A percentile compares a stretch with the other conserved stretches of the same genome.
Conservation (phyloP, 2,888 invertebrate species). For the Lymantria monacha region DNA sequence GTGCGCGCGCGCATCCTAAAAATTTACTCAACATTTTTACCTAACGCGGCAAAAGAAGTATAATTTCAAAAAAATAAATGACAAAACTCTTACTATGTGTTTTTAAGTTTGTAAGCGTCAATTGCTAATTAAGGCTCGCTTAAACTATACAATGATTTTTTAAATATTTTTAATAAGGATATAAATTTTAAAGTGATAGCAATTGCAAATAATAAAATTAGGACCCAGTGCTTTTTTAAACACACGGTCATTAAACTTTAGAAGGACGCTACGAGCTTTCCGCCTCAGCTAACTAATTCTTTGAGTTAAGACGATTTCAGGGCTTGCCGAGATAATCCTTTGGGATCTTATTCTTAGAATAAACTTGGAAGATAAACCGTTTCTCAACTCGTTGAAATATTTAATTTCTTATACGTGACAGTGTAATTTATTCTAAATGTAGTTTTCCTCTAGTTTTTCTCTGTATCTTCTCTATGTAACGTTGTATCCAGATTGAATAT, state of each 20-base stretch:
- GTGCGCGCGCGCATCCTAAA: no score
- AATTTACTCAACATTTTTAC: no score
- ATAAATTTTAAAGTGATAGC: background rate
- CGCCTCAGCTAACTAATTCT: conserved; percentile 2
- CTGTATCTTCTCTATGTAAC: background rate
- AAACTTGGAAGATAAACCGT: background rate
- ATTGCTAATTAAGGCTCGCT: no score
- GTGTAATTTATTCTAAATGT: no score
- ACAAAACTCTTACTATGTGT: no score
- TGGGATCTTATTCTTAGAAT: conserved; percentile 1
- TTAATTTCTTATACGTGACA: background rate
- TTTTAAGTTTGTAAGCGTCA: no score
- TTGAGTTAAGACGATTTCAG: background rate
- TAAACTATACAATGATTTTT: no score
- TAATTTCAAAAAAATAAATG: no score
- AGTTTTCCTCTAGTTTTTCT: background rate
- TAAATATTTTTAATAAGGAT: background rate
- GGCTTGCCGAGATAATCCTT: conserved; percentile 2
- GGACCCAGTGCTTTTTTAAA: background rate
- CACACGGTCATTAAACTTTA: conserved; percentile 2
- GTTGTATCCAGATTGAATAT: no score
- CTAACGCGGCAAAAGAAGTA: no score
- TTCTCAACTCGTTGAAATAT: background rate
- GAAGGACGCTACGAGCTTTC: background rate
- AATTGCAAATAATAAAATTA: background rate